A percentile compares a stretch with the other conserved stretches of the same genome.
Conservation (phyloP, 2,797 vertebrate genomes). For the Leptatherina wallacei region DNA sequence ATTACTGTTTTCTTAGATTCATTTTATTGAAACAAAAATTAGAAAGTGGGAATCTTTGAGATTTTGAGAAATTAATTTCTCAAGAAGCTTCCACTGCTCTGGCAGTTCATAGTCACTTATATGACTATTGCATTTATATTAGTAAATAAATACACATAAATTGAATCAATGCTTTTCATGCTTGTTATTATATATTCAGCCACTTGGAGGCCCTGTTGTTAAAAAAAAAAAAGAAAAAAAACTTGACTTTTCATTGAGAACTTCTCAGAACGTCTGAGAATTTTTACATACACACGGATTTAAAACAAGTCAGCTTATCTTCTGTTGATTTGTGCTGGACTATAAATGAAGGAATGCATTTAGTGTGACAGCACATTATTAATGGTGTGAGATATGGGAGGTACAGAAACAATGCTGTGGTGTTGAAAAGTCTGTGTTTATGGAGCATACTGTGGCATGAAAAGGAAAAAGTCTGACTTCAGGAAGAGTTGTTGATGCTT, state of each 20-base stretch:
- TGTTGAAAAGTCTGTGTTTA: not conserved
- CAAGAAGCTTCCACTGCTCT: not conserved
- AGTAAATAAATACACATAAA: not conserved
- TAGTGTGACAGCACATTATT: not conserved
- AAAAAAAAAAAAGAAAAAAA: slow-evolving; percentile 7
- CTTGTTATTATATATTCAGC: slow-evolving; percentile 7
- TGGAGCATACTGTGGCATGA: not conserved
- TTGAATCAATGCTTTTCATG: not conserved
- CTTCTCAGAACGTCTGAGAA: not conserved
- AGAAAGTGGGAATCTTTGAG: slow-evolving; percentile 1
- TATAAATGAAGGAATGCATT: not conserved
- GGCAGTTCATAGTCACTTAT: not conserved
- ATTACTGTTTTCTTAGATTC: not conserved
- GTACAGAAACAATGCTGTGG: not conserved
- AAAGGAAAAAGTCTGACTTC: no score
- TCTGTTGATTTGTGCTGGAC: not conserved
- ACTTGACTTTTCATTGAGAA: not conserved
- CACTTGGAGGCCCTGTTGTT: slow-evolving; percentile 68
- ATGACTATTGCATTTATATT: not conserved
- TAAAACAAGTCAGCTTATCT: not conserved
- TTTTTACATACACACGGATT: not conserved
- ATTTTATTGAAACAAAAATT: not conserved
- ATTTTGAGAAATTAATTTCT: not conserved
- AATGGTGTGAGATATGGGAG: not conserved
- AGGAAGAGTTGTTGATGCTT: no score